Evolutionary conservation across 2,888 invertebrate species (phyloP), one percentile per base, ranked within the genome.

Genomic region (Galerucella pusilla): DNA sequence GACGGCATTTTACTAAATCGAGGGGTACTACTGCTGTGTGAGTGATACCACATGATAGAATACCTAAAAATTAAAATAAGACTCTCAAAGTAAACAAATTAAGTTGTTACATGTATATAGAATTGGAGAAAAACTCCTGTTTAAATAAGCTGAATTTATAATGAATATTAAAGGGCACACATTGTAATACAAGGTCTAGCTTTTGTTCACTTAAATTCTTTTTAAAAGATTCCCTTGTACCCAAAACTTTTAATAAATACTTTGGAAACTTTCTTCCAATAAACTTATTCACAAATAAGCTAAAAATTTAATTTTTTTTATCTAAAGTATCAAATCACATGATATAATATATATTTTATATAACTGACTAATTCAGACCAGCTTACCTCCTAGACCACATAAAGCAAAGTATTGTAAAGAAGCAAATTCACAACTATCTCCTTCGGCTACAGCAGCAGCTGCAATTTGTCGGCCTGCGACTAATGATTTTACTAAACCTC

Each of bases 1-100:
- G 93, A 81, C 97, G 94, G 88, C 97, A 98, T 89, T 98, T 98
- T 70, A 98, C 96, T 88, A 98, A 90, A 91, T 99, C 99, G 79
- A 99, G 91, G 7, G 99, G 99, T 45, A 98, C 98, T 73, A 99
- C 93, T 81, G 96, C 94, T 52, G 97, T 97, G 89, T 97, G 97
- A 57, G 97, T 97, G 84, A 97, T 89, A 85, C 97, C 97, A 90
- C 94, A 92, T 9, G 90, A 89, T 49, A 90, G 80, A 80, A 94
- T 81, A 80, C 84, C 84, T 84, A 68, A 46, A 75, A 79, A 42
- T 35, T 16, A n/a, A 68, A 64, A 3, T 12, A 20, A 35, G 16
- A n/a, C 12, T 60, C 28, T 67, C 28, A 35, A 46, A 46, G 46
- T 4, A 35, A 6, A 35, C 35, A 35, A 35, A 5, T 35, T 6